Base-by-base conservation (phyloP, 2,888 invertebrate species). In the Aphodius granarius region DNA sequence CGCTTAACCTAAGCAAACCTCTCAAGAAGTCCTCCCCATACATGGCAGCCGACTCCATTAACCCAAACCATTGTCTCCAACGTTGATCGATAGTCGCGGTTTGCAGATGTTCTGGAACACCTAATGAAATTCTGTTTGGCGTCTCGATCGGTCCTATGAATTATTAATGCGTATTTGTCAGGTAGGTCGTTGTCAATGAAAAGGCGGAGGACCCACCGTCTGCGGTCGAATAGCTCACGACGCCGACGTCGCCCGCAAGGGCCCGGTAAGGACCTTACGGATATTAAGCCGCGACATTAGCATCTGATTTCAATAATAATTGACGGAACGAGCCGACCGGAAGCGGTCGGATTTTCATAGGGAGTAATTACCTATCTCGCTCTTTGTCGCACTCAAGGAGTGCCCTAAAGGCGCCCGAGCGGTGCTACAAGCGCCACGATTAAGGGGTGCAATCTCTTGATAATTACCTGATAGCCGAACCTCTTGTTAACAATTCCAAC, bases 231-330 rank as follows among this genome's bases (percentile, higher is more conserved):
- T 6, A 43, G n/a, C n/a, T n/a, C n/a, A n/a, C n/a, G n/a, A n/a
- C n/a, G n/a, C n/a, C n/a, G n/a, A 43, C 43, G 43, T 6, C 43
- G 43, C 13, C 43, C 43, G 43, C 13, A 43, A 43, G 43, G 43
- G 13, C 9, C 4, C 43, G 43, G 4, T 13, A 43, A 43, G 9
- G 43, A 43, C 43, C 43, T 43, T 13, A 13, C 43, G 43, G 43
- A 13, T 3, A 43, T 43, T 43, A 43, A 65, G 66, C 66, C 66
- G 9, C 18, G 66, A 22, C 63, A 71, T 79, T 76, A 76, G 75
- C 78, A 79, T 81, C 78, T 78, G 80, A 81, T 81, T 81, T 76
- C 78, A 78, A 81, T 79, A 78, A 80, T 80, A 82, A 82, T 81
- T 80, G 81, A 76, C 72, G 75, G 71, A 72, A 77, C 79, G 79